Conservation (phyloP, 2,797 vertebrate genomes). For the Peromyscus aztecus region DNA sequence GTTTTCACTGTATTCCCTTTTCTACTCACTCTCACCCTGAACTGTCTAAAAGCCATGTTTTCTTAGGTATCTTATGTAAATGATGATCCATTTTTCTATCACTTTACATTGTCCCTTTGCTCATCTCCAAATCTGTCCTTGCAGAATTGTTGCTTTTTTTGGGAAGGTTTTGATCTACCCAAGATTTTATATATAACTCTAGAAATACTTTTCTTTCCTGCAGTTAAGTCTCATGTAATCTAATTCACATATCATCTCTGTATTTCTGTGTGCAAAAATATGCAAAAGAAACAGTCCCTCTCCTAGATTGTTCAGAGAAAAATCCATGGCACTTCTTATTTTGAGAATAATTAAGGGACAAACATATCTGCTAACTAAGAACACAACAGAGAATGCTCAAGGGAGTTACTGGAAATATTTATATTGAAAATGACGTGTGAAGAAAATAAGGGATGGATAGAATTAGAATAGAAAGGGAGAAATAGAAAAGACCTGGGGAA, state of each 20-base stretch:
- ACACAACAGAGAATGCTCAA: not conserved
- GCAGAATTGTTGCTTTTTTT: not conserved
- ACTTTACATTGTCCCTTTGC: not conserved
- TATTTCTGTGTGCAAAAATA: not conserved
- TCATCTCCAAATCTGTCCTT: conserved; percentile 33
- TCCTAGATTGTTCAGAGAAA: not conserved
- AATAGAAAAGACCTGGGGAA: not conserved
- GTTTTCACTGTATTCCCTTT: not conserved
- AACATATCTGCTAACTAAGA: not conserved
- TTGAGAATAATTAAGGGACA: not conserved
- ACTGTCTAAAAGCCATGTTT: not conserved
- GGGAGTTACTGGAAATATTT: not conserved
- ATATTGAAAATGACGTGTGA: not conserved
- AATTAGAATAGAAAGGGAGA: not conserved
- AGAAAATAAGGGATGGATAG: not conserved
- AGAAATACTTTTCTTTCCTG: not conserved
- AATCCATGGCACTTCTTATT: not conserved
- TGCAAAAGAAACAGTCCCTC: not conserved
- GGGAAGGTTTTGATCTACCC: not conserved
- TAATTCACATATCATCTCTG: not conserved
- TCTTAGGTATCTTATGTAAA: not conserved
- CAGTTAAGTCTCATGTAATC: not conserved
- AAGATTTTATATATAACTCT: not conserved
- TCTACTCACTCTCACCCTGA: not conserved
- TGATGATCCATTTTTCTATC: not conserved